Conservation (phyloP, 2,797 vertebrate genomes). For the Ceyx erithaca region DNA sequence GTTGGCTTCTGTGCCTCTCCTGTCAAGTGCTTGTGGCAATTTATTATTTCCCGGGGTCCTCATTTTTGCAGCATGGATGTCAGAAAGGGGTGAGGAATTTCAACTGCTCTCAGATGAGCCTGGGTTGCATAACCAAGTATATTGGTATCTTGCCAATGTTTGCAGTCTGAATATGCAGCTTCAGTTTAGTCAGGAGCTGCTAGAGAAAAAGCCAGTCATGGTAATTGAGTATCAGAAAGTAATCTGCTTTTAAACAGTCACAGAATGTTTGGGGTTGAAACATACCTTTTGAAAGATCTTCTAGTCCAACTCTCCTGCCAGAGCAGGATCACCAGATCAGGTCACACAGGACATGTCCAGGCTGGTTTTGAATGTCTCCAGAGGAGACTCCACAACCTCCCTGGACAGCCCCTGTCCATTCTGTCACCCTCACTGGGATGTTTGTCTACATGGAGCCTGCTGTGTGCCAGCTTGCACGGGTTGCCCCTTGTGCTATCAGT, state of each 20-base stretch:
- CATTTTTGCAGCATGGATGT: neutral
- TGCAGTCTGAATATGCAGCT: neutral
- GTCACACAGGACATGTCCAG: too few species aligned
- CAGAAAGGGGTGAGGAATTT: neutral
- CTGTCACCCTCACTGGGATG: too few species aligned
- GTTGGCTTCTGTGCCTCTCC: neutral
- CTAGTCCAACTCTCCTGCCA: too few species aligned
- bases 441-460: too few species aligned
- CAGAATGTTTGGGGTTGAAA: too few species aligned
- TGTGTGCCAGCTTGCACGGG: too few species aligned
- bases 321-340: too few species aligned
- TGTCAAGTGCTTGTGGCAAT: neutral
- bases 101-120: neutral
- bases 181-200: neutral
- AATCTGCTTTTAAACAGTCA: neutral
- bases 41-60: neutral
- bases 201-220: neutral
- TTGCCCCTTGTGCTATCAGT: too few species aligned
- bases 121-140: neutral
- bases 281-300: too few species aligned
- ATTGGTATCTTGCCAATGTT: accelerated
- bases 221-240: neutral
- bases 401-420: too few species aligned
- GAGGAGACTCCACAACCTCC: too few species aligned
- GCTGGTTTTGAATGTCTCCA: too few species aligned